Evolutionary conservation across 2,888 invertebrate species (phyloP), one percentile per base, ranked within the genome.

Genomic region (Oligia strigilis): DNA sequence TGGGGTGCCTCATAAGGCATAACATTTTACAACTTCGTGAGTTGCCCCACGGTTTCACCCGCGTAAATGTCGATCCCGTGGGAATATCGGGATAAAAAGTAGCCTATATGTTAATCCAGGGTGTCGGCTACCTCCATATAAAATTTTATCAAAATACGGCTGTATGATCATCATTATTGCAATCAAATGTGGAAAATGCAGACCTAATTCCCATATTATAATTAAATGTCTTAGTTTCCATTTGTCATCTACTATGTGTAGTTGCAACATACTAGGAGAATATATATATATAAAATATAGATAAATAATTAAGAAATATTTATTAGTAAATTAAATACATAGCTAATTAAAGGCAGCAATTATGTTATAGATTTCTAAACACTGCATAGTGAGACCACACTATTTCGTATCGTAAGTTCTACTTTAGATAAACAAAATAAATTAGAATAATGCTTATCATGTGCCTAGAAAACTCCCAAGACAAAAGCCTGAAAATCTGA

Each of bases 341-440:
- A 78, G 60, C 13, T 49, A 62, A 40, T 52, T 29, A 1, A 75
- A 11, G 65, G 71, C 84, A 85, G 77, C 66, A 84, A 58, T 52
- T n/a, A 40, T 13, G 13, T 36, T n/a, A 43, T 77, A 80, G 87
- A 80, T 65, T 87, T 85, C 75, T 58, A 17, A 85, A 87, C 85
- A 85, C 40, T 87, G 85, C 85, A 85, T 66, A 13, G 19, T 72
- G 84, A 80, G 87, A 85, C 76, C 36, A 75, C 67, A 77, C 46
- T 40, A 46, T 40, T 9, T 29, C 14, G 23, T 17, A 43, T 77
- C 40, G 76, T 23, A 46, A 84, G 80, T 87, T 85, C 85, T 80
- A 84, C 62, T 87, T 84, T 55, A 36, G 58, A 65, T 65, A 60
- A 65, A 65, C 0, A 40, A 52, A 19, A 55, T 4, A 58, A 52